Evolutionary conservation across 2,797 vertebrate genomes (phyloP).

Genomic region (Aphelocoma californica): DNA sequence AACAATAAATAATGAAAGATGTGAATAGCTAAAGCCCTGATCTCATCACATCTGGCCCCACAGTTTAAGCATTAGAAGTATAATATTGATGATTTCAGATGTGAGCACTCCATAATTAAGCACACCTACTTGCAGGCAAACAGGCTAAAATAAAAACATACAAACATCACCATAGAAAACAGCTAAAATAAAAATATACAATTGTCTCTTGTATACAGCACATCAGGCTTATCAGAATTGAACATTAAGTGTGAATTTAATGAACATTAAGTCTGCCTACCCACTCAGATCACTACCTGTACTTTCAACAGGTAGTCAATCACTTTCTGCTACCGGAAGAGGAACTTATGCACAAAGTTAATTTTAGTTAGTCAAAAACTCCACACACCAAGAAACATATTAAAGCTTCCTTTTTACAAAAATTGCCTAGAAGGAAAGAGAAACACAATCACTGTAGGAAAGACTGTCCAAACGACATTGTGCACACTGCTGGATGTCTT

Average conservation of each 20-base stretch:
- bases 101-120: background rate
- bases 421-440: background rate
- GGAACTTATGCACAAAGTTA: background rate
- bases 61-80: background rate
- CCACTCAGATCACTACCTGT: background rate
- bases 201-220: background rate
- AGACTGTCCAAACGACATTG: background rate
- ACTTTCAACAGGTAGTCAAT: background rate
- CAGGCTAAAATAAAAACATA: constrained; percentile 9
- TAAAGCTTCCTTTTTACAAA: background rate
- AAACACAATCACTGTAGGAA: background rate
- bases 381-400: background rate
- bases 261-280: background rate
- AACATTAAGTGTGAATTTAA: background rate
- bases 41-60: constrained; percentile 32
- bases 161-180: constrained; percentile 5
- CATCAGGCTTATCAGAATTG: background rate
- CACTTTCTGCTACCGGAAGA: background rate
- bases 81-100: constrained; percentile 6
- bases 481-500: background rate
- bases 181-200: background rate
- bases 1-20: constrained; percentile 9
- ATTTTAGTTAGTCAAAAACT: background rate
- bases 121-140: constrained; percentile 17
- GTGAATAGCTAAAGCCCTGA: background rate